Conservation (phyloP, 2,797 vertebrate genomes). For the Acanthornis magna region DNA sequence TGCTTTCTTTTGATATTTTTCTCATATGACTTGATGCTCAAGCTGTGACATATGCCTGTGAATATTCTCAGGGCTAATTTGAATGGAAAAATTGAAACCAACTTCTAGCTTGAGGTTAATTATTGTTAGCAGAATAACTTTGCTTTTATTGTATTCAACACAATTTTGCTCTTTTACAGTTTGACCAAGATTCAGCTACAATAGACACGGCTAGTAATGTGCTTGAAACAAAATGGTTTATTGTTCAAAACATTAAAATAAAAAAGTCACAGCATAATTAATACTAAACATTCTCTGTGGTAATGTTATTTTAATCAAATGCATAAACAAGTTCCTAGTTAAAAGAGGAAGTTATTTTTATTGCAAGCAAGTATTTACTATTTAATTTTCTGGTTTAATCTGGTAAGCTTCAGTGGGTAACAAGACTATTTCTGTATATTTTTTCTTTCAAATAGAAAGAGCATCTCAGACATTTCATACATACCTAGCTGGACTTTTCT, state of each 20-base stretch:
- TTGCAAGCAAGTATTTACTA: not conserved
- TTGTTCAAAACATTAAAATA: not conserved
- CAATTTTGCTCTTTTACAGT: not conserved
- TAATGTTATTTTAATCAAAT: not conserved
- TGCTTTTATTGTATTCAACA: not conserved
- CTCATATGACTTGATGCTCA: not conserved
- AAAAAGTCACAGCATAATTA: not conserved
- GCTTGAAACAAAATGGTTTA: not conserved
- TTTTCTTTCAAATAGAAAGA: not conserved
- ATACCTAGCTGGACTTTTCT: not conserved
- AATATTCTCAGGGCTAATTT: not conserved
- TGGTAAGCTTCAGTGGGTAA: not conserved
- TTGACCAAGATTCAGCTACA: not conserved
- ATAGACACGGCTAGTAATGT: not conserved
- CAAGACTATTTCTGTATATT: not conserved
- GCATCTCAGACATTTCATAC: not conserved
- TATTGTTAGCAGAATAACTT: not conserved
- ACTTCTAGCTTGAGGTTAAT: slow-evolving; percentile 1
- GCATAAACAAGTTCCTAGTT: not conserved
- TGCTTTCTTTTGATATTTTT: not conserved
- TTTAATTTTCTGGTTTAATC: not conserved
- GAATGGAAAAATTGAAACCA: not conserved
- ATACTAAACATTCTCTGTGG: not conserved
- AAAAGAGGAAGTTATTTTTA: not conserved
- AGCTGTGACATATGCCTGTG: not conserved